A percentile compares a stretch with the other conserved stretches of the same genome.
These are phyloP conservation scores for Helicoverpa zea DNA, from an alignment of 1,140 invertebrate species.

Conservation along the genomic window DNA sequence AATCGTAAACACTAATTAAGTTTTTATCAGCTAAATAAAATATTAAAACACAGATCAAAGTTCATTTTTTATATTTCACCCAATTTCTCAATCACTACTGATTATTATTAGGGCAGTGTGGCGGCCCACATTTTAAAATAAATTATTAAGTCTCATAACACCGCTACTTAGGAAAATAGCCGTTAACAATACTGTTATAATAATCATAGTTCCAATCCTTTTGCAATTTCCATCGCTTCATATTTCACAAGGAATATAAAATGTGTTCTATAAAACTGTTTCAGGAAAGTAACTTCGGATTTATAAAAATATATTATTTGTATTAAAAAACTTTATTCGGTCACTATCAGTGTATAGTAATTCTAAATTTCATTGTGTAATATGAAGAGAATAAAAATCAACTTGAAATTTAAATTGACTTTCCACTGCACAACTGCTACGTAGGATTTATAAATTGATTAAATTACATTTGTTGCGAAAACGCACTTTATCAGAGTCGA, in stretches of 20 bases:
- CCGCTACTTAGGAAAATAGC: slow-evolving; percentile 76
- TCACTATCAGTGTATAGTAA: slow-evolving; percentile 22
- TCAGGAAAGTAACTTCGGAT: slow-evolving; percentile 42
- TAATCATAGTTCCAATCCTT: slow-evolving; percentile 53
- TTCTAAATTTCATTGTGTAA: slow-evolving; percentile 51
- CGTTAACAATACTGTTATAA: slow-evolving; percentile 66
- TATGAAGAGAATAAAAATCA: slow-evolving; percentile 45
- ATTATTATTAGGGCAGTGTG: slow-evolving; percentile 72
- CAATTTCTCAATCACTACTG: slow-evolving; percentile 71
- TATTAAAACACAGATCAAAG: slow-evolving; percentile 56
- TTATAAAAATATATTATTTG: slow-evolving; percentile 55
- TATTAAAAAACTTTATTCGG: slow-evolving; percentile 53
- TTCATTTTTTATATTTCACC: slow-evolving; percentile 69
- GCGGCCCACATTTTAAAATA: slow-evolving; percentile 69
- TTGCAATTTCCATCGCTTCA: slow-evolving; percentile 51
- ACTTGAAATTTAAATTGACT: slow-evolving; percentile 40
- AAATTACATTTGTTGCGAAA: slow-evolving; percentile 6
- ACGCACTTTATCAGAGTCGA: slow-evolving; percentile 9
- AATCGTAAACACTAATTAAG: not conserved
- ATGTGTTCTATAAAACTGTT: slow-evolving; percentile 32
- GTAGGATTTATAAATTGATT: not conserved
- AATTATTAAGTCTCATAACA: slow-evolving; percentile 78
- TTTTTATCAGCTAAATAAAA: slow-evolving; percentile 30
- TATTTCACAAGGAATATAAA: slow-evolving; percentile 54
- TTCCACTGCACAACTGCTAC: slow-evolving; percentile 43